phyloP scores from a whole-genome alignment of 2,113 vertebrate genomes.

The Grallaria varia region DNA sequence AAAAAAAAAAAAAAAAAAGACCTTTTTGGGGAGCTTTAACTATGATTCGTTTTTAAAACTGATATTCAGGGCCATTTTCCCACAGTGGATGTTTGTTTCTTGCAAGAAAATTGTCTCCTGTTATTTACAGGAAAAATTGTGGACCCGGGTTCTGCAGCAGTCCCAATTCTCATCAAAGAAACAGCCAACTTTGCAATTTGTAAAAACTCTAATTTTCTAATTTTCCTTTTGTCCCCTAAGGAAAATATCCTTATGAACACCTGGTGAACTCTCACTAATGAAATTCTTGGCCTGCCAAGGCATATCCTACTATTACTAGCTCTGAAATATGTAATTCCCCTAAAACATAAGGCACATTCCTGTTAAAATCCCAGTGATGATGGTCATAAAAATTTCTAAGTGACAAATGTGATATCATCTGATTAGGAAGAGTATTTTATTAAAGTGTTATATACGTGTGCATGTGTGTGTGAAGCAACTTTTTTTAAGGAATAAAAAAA shows the following conservation, averaged over 20 bases:
- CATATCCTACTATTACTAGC: not conserved
- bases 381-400: not conserved
- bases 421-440: not conserved
- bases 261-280: not conserved
- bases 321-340: not conserved
- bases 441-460: not conserved
- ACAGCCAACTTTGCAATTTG: not conserved
- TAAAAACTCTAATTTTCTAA: not conserved
- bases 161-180: slow-evolving; percentile 3
- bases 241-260: not conserved
- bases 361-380: not conserved
- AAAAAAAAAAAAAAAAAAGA: not conserved
- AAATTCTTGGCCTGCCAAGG: not conserved
- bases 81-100: not conserved
- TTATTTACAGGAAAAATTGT: not conserved
- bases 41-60: not conserved
- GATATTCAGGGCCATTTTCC: not conserved
- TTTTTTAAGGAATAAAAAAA: not conserved
- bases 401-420: not conserved
- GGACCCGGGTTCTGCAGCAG: not conserved
- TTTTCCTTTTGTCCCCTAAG: not conserved
- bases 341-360: not conserved
- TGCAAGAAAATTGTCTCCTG: not conserved
- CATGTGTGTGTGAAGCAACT: not conserved
- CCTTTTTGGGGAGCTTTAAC: not conserved